Conservation (phyloP, 2,797 vertebrate species). For the Premnoplex brunnescens region DNA sequence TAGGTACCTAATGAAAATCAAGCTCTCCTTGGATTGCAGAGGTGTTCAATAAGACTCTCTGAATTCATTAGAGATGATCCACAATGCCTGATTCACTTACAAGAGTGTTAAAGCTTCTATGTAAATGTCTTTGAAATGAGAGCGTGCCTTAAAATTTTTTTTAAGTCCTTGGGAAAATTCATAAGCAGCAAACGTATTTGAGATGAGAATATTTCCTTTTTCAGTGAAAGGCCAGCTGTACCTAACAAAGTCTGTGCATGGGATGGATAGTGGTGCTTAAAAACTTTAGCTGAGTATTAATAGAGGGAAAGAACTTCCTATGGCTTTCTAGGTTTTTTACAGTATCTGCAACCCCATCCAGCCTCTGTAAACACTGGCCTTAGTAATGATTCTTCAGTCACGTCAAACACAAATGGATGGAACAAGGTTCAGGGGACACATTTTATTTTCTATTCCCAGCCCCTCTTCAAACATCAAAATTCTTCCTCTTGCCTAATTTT, state of each 20-base stretch:
- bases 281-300: background rate
- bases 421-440: background rate
- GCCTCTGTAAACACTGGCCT: background rate
- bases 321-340: background rate
- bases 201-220: constrained; percentile 21
- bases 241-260: background rate
- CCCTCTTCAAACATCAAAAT: background rate
- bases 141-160: background rate
- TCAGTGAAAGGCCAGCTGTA: background rate
- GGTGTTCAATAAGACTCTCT: background rate
- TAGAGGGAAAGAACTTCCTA: background rate
- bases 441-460: background rate
- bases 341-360: background rate
- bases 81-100: background rate
- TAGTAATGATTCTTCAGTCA: background rate
- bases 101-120: background rate
- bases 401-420: rapidly evolving
- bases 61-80: background rate
- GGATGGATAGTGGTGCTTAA: background rate
- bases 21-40: background rate
- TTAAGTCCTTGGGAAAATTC: background rate
- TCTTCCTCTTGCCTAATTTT: background rate
- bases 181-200: background rate
- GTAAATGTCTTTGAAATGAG: background rate
- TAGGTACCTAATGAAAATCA: background rate